phyloP scores from a whole-genome alignment of 2,888 invertebrate genomes.

The Branchipolynoe longqiensis region DNA sequence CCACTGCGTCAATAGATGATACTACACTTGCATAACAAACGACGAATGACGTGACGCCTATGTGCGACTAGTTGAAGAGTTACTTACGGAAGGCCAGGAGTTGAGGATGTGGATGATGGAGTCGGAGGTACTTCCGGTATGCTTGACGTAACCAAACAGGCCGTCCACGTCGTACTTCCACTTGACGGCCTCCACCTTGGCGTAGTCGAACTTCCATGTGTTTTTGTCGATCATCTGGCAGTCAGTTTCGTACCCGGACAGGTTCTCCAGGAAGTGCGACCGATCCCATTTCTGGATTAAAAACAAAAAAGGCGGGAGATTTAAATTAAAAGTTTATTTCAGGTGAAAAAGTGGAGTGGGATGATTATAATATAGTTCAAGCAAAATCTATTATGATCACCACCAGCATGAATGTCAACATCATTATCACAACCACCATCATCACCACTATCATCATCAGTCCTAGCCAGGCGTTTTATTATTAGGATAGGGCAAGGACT shows the following conservation, averaged over 20 bases:
- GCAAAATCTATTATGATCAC: neutral
- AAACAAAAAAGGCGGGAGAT: neutral
- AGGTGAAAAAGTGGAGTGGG: no score
- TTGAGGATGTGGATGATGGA: constrained; percentile 60
- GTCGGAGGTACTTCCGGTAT: constrained; percentile 61
- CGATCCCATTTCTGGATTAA: constrained; percentile 65
- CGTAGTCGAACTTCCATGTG: constrained; percentile 61
- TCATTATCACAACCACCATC: neutral
- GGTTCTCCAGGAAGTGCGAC: constrained; percentile 66
- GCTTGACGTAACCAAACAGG: constrained; percentile 54
- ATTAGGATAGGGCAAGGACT: no score
- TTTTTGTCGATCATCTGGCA: constrained; percentile 63
- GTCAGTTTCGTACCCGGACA: constrained; percentile 65
- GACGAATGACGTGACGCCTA: no score
- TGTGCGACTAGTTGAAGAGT: no score
- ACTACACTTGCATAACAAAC: no score
- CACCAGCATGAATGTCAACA: neutral
- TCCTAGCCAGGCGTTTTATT: no score
- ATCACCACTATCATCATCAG: neutral
- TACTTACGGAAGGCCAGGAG: constrained; percentile 46
- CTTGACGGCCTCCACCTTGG: constrained; percentile 24
- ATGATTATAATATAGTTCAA: neutral
- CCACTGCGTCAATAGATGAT: no score
- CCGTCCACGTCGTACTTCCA: constrained; percentile 54
- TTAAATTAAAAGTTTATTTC: neutral